A percentile compares a stretch with the other conserved stretches of the same genome.
These are phyloP conservation scores for Myxocyprinus asiaticus DNA, from an alignment of 2,113 vertebrate species.

Conservation along the genomic window DNA sequence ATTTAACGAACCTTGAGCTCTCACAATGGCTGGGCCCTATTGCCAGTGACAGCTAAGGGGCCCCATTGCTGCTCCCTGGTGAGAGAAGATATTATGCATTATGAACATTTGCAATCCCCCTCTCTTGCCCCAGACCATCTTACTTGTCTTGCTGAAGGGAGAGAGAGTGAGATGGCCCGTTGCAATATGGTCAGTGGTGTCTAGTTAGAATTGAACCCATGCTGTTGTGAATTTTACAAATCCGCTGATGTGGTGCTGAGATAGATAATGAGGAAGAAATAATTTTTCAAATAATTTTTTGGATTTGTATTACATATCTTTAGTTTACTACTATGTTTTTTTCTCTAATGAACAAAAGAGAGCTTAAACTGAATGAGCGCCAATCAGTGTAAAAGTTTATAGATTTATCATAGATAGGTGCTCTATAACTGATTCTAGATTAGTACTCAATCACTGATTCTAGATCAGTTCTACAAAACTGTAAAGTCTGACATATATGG, in stretches of 20 bases:
- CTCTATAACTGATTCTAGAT: neutral
- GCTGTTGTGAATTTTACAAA: conserved; percentile 19
- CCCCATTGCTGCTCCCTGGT: conserved; percentile 66
- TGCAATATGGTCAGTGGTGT: conserved; percentile 31
- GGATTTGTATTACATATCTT: neutral
- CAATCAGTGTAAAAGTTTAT: too few relatives aligned
- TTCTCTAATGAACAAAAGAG: too few relatives aligned
- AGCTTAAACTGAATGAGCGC: too few relatives aligned
- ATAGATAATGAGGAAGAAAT: conserved; percentile 22
- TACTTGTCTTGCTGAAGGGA: conserved; percentile 30
- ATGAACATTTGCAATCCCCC: conserved; percentile 60
- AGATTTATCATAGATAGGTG: neutral
- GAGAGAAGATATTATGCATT: conserved; percentile 72
- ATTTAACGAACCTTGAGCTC: conserved; percentile 74
- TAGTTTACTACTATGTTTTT: too few relatives aligned
- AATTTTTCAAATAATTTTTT: neutral
- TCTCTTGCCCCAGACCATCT: conserved; percentile 25
- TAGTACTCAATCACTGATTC: neutral
- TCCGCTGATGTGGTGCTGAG: neutral
- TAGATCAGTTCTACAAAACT: neutral
- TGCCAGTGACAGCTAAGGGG: conserved; percentile 69
- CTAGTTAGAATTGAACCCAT: conserved; percentile 26
- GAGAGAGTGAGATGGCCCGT: conserved; percentile 1
- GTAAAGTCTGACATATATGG: neutral
- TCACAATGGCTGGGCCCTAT: conserved; percentile 68